phyloP scores from a whole-genome alignment of 2,888 invertebrate species.

The Steromphala cineraria region DNA sequence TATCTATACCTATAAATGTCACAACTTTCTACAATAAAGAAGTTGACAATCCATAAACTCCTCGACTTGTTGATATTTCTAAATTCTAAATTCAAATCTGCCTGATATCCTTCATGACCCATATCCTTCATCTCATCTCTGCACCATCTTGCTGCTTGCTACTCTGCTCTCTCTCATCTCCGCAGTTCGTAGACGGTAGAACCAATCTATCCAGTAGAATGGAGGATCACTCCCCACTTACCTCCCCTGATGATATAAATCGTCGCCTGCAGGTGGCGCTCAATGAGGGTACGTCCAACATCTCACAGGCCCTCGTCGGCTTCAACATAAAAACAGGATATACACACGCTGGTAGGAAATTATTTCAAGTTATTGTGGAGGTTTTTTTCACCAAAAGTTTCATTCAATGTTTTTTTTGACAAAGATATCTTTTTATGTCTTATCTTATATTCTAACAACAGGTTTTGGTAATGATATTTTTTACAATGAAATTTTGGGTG shows the following conservation, averaged over 20 bases:
- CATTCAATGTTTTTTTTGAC: too few relatives aligned
- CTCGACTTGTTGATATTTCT: too few relatives aligned
- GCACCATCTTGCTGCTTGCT: background rate
- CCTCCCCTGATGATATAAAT: slow-evolving; percentile 60
- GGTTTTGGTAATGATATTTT: too few relatives aligned
- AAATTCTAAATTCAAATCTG: too few relatives aligned
- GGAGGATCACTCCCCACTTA: background rate
- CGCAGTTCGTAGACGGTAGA: slow-evolving; percentile 22
- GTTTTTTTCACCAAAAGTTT: too few relatives aligned
- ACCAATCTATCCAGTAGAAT: background rate
- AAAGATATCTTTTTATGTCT: too few relatives aligned
- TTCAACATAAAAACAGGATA: slow-evolving; percentile 62
- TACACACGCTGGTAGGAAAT: slow-evolving; percentile 65
- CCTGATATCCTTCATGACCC: too few relatives aligned
- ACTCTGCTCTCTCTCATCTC: background rate
- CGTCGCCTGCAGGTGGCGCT: slow-evolving; percentile 62
- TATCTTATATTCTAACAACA: too few relatives aligned
- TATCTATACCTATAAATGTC: too few relatives aligned
- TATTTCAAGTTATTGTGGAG: background rate
- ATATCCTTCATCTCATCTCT: background rate
- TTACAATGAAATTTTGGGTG: too few relatives aligned
- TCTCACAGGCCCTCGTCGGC: slow-evolving; percentile 60
- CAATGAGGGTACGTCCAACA: slow-evolving; percentile 59
- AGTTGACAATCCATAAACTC: too few relatives aligned
- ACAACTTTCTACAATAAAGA: too few relatives aligned